Evolutionary conservation across 2,113 vertebrate species (phyloP).

Genomic region (Athene noctua): DNA sequence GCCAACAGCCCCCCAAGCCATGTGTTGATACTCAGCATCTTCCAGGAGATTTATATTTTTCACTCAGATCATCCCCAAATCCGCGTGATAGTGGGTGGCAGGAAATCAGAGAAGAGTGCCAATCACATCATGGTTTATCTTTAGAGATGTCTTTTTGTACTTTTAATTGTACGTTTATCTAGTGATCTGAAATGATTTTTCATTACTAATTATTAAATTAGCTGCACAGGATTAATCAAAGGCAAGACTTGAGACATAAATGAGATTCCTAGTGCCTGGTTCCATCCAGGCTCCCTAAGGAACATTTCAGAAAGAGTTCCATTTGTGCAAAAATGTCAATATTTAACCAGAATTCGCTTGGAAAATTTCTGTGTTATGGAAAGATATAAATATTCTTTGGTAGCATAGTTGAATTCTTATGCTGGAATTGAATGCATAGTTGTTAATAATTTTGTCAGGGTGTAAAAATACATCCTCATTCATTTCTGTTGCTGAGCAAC

Average conservation of each 20-base stretch:
- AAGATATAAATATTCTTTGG: not conserved
- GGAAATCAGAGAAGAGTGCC: not conserved
- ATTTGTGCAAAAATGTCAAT: not conserved
- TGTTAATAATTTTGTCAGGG: slow-evolving; percentile 17
- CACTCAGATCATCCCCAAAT: not conserved
- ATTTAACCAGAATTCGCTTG: slow-evolving; percentile 22
- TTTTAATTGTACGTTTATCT: not conserved
- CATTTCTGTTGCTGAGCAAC: slow-evolving; percentile 22
- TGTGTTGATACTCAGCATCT: not conserved
- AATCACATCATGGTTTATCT: not conserved
- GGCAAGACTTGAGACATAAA: not conserved
- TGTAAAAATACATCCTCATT: slow-evolving; percentile 26
- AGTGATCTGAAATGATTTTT: not conserved
- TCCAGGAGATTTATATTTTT: not conserved
- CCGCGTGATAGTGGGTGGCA: not conserved
- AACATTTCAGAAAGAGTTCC: not conserved
- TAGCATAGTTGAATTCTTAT: not conserved
- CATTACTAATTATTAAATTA: not conserved
- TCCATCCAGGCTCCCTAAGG: not conserved
- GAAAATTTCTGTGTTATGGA: not conserved
- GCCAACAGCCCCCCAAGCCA: not conserved
- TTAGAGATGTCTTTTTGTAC: not conserved
- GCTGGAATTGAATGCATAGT: not conserved
- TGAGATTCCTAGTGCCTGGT: not conserved
- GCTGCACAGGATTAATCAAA: not conserved